A percentile compares a stretch with the other conserved stretches of the same genome.
Conservation (phyloP, 2,113 vertebrate species). For the Motacilla tschutschensis region DNA sequence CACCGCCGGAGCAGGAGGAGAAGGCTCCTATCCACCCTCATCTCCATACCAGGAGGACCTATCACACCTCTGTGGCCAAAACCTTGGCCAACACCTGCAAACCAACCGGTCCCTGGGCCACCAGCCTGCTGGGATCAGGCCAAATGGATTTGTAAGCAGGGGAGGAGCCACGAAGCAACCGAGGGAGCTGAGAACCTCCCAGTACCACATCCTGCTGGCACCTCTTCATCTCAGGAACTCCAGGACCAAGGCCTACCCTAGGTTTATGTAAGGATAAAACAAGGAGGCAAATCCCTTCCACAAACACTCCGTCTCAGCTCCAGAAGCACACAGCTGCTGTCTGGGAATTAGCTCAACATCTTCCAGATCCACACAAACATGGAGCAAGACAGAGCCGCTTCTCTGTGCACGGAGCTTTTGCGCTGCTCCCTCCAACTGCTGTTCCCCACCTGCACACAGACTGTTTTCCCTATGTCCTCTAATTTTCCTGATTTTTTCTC, state of each 20-base stretch:
- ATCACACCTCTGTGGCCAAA: neutral
- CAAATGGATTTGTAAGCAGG: neutral
- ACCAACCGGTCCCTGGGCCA: neutral
- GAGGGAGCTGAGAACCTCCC: neutral
- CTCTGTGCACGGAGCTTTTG: accelerated
- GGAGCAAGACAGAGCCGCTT: neutral
- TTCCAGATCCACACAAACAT: neutral
- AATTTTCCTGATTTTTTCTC: neutral
- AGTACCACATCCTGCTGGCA: neutral
- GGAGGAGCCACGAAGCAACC: neutral
- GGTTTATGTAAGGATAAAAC: neutral
- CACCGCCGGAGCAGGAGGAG: neutral
- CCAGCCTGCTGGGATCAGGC: neutral
- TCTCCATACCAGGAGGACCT: constrained; percentile 14
- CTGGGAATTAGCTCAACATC: neutral
- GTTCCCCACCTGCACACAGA: neutral
- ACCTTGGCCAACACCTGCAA: neutral
- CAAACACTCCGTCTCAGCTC: accelerated
- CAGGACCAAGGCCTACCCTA: neutral
- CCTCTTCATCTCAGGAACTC: neutral
- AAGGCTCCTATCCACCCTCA: constrained; percentile 19
- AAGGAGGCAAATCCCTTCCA: neutral
- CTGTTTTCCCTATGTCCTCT: neutral
- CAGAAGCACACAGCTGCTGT: neutral
- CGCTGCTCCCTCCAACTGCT: neutral